Base-by-base conservation (phyloP, 2,888 invertebrate genomes). In the Nysson spinosus region DNA sequence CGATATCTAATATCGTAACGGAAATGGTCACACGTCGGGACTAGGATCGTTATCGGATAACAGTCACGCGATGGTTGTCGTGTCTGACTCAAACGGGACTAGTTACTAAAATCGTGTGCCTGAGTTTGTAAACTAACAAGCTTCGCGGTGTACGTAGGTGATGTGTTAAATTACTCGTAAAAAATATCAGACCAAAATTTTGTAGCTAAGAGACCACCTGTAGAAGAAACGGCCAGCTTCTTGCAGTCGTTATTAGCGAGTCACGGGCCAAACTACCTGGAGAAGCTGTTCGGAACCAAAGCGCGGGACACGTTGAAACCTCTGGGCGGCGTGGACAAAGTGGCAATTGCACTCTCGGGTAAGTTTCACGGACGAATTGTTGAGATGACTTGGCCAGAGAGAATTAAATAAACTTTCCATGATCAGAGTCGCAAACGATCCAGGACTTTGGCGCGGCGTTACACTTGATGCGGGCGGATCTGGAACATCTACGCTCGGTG, bases 141-240 rank as follows among this genome's bases (percentile, higher is more conserved):
- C n/a, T n/a, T n/a, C n/a, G n/a, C n/a, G n/a, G n/a, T n/a, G n/a
- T n/a, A n/a, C n/a, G n/a, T n/a, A n/a, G n/a, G n/a, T n/a, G n/a
- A n/a, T n/a, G n/a, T n/a, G n/a, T n/a, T n/a, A n/a, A n/a, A n/a
- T n/a, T n/a, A n/a, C n/a, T n/a, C n/a, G n/a, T n/a, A n/a, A n/a
- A n/a, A n/a, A n/a, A n/a, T n/a, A n/a, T n/a, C n/a, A n/a, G n/a
- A n/a, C n/a, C n/a, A n/a, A n/a, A n/a, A n/a, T n/a, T n/a, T 71
- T 82, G 14, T 89, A 96, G 98, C 98, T 16, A 97, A 97, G 88
- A 91, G 98, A 83, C 98, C 98, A 77, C 98, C 98, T 46, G 97
- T 98, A 24, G 97, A 98, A 87, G 98, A 98, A 88, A 98, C 97
- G 0, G 95, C 96, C 37, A 96, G 96, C 65, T 98, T 98, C 88